Base-by-base conservation (phyloP, 2,888 invertebrate species). In the Orthosia cruda region DNA sequence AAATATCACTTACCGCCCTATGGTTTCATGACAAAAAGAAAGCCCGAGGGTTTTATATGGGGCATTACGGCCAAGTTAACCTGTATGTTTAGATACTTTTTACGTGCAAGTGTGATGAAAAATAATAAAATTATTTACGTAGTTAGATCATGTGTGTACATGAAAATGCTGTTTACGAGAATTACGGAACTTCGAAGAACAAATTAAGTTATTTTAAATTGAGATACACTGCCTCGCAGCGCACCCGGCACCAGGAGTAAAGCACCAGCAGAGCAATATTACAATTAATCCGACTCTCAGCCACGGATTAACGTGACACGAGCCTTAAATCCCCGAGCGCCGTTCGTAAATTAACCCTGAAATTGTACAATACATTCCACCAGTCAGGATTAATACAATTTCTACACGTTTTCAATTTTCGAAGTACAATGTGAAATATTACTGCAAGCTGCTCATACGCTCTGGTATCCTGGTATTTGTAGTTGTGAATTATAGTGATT, bases 231-330 rank as follows among this genome's bases (percentile, higher is more conserved):
- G 61, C 54, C 62, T 72, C 50, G 45, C 64, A 77, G 66, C 55
- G 49, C 67, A 77, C 63, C 55, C 67, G 57, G 50, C 68, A 80
- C 62, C 40, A 75, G 71, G 50, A 74, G 64, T 49, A 70, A 68
- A 80, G 71, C 66, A 50, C 57, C 70, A 73, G n/a, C 54, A 61
- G 72, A 76, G 54, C 62, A 79, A 80, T 77, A 79, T 82, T 80
- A 83, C 83, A 87, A 76, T 87, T 87, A 87, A 88, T 84, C 81
- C 75, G 68, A 83, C 76, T 76, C 70, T 79, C 78, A 73, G 75
- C 74, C 68, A 45, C 64, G 81, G 84, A 87, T 86, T 83, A 86
- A 84, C 69, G 68, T 78, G 75, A 83, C 85, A 80, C 63, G 70
- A 75, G 78, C 80, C 59, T 83, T 80, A 86, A 84, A 88, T 86